Conservation (phyloP, 2,113 vertebrate species). For the Epinephelus lanceolatus region DNA sequence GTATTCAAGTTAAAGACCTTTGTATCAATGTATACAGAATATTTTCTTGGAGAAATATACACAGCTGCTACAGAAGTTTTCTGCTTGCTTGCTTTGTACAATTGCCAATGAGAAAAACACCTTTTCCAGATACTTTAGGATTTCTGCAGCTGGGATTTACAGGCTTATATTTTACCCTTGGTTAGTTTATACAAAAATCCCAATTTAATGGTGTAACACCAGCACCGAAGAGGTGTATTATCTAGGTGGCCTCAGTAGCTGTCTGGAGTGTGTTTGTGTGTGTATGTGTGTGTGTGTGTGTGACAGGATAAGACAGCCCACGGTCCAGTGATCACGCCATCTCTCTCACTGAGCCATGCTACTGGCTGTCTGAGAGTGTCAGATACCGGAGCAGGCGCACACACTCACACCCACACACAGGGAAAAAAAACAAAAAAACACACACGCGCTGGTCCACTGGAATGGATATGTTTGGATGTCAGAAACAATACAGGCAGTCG, state of each 20-base stretch:
- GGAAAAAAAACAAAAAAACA: neutral
- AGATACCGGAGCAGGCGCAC: slow-evolving; percentile 48
- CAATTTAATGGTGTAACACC: slow-evolving; percentile 42
- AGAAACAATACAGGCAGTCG: slow-evolving; percentile 8
- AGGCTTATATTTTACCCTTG: slow-evolving; percentile 37
- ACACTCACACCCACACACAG: slow-evolving; percentile 7
- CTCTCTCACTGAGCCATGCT: slow-evolving; percentile 68
- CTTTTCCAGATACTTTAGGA: slow-evolving; percentile 10
- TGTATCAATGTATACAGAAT: neutral
- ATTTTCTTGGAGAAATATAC: neutral
- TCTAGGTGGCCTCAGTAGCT: slow-evolving; percentile 42
- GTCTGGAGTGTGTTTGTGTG: slow-evolving; percentile 11
- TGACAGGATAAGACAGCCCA: slow-evolving; percentile 63
- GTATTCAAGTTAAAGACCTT: no score
- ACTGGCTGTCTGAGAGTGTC: slow-evolving; percentile 69
- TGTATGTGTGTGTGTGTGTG: slow-evolving; percentile 42
- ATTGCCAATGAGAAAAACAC: slow-evolving; percentile 4
- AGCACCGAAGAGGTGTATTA: slow-evolving; percentile 30
- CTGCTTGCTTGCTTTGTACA: slow-evolving; percentile 20
- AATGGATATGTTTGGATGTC: slow-evolving; percentile 36
- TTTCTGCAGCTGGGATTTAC: slow-evolving; percentile 22
- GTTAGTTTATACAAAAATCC: slow-evolving; percentile 40
- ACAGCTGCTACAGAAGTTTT: slow-evolving; percentile 23
- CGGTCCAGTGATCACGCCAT: slow-evolving; percentile 65
- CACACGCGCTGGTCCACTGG: neutral